These are phyloP conservation scores for Acromyrmex heyeri DNA, from an alignment of 1,140 invertebrate species.

Conservation along the genomic window DNA sequence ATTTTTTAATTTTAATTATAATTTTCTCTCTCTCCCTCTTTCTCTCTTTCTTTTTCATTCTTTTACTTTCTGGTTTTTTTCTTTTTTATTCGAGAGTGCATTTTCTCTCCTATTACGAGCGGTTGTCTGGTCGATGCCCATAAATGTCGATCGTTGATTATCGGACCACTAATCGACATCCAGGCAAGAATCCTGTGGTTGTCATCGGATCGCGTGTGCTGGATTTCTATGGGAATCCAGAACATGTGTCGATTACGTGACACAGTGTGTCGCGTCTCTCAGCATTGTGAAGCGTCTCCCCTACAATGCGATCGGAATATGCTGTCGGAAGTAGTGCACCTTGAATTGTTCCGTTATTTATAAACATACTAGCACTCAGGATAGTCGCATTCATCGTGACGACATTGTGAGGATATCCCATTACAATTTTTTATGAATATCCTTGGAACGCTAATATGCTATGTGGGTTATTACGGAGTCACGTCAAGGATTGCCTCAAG, in stretches of 20 bases:
- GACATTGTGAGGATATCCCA: neutral
- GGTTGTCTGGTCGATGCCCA: neutral
- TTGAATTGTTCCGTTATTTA: neutral
- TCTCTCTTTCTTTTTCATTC: neutral
- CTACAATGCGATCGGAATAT: neutral
- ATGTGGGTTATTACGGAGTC: constrained; percentile 7
- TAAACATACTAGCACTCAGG: neutral
- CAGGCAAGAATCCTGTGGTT: constrained; percentile 1
- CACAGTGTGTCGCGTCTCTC: neutral
- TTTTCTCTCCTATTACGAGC: constrained; percentile 28
- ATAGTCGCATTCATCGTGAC: neutral
- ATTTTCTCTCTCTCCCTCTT: neutral
- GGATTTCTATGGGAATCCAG: constrained; percentile 54
- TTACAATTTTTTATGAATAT: constrained; percentile 5
- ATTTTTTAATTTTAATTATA: too few species aligned
- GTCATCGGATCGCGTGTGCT: constrained; percentile 33
- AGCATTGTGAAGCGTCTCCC: constrained; percentile 28
- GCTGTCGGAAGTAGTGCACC: neutral
- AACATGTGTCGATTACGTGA: constrained; percentile 61
- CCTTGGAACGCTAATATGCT: constrained; percentile 5
- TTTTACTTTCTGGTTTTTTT: neutral
- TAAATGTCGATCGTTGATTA: neutral
- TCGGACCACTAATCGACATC: neutral
- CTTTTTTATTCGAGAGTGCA: neutral
- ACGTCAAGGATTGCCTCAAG: constrained; percentile 1